Conservation (phyloP, 2,888 invertebrate genomes). For the Horisme vitalbata region DNA sequence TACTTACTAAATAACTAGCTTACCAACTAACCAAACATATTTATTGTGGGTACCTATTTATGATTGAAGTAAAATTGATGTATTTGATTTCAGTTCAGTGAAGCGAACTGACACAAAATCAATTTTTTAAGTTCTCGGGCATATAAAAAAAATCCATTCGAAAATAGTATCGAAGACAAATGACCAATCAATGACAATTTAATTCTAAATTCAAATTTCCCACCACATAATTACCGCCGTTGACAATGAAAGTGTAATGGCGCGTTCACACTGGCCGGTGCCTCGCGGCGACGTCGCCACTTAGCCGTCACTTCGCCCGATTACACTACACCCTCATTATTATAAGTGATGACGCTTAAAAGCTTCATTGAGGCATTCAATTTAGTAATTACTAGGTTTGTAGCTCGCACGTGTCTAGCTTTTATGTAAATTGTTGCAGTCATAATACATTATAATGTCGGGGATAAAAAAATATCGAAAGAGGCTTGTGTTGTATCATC, state of each 20-base stretch:
- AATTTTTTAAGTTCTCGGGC: too few relatives aligned
- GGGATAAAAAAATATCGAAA: too few relatives aligned
- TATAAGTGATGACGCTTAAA: slow-evolving; percentile 79
- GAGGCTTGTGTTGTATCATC: too few relatives aligned
- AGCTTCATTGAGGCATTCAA: slow-evolving; percentile 76
- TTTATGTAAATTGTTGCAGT: slow-evolving; percentile 49
- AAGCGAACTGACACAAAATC: too few relatives aligned
- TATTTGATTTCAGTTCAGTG: too few relatives aligned
- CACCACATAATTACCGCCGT: slow-evolving; percentile 50
- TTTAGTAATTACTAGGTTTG: slow-evolving; percentile 77
- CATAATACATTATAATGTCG: too few relatives aligned
- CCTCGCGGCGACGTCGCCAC: slow-evolving; percentile 67
- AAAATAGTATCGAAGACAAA: slow-evolving; percentile 25
- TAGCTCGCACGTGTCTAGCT: slow-evolving; percentile 54
- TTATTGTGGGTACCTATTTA: too few relatives aligned
- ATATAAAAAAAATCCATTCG: slow-evolving; percentile 8
- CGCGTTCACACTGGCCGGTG: slow-evolving; percentile 55
- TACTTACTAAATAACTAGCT: too few relatives aligned
- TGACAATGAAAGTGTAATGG: slow-evolving; percentile 70
- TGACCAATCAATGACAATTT: slow-evolving; percentile 37
- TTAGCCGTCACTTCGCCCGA: slow-evolving; percentile 64
- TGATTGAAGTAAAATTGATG: too few relatives aligned
- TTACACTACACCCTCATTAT: slow-evolving; percentile 73
- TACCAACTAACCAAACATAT: too few relatives aligned
- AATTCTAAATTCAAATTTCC: slow-evolving; percentile 56